phyloP scores from a whole-genome alignment of 2,888 invertebrate species.

The Sialis fuliginosa region DNA sequence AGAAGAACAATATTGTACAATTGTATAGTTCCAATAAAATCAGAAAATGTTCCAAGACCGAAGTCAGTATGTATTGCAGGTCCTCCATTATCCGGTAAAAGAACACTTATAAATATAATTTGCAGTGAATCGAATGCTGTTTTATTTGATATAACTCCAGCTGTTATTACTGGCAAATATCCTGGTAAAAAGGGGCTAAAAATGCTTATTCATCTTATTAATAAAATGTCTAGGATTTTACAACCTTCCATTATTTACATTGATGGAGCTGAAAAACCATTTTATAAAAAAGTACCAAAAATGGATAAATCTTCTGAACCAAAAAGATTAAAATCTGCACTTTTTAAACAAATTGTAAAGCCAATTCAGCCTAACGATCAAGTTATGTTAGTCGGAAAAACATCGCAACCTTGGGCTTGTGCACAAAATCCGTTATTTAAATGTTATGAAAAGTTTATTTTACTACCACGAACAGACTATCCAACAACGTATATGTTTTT shows the following conservation, averaged over 20 bases:
- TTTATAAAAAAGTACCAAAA: constrained; percentile 29
- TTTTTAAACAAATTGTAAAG: constrained; percentile 32
- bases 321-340: constrained; percentile 29
- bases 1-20: constrained; percentile 38
- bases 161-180: constrained; percentile 38
- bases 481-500: constrained; percentile 19
- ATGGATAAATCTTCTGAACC: constrained; percentile 26
- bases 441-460: constrained; percentile 19
- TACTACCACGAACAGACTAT: constrained; percentile 22
- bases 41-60: too few relatives aligned
- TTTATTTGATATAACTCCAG: constrained; percentile 39
- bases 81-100: constrained; percentile 50
- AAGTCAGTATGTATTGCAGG: constrained; percentile 52
- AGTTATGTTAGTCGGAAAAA: constrained; percentile 32
- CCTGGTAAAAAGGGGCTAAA: constrained; percentile 38
- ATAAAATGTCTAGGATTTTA: constrained; percentile 37
- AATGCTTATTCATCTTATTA: constrained; percentile 40
- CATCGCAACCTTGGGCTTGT: constrained; percentile 33
- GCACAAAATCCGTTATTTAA: constrained; percentile 15
- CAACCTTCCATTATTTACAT: constrained; percentile 43
- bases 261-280: constrained; percentile 34
- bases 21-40: constrained; percentile 38
- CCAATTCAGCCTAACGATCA: constrained; percentile 33
- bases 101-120: constrained; percentile 49
- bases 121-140: constrained; percentile 50